Conservation (phyloP, 2,888 invertebrate genomes). For the Lasioglossum marginatum region DNA sequence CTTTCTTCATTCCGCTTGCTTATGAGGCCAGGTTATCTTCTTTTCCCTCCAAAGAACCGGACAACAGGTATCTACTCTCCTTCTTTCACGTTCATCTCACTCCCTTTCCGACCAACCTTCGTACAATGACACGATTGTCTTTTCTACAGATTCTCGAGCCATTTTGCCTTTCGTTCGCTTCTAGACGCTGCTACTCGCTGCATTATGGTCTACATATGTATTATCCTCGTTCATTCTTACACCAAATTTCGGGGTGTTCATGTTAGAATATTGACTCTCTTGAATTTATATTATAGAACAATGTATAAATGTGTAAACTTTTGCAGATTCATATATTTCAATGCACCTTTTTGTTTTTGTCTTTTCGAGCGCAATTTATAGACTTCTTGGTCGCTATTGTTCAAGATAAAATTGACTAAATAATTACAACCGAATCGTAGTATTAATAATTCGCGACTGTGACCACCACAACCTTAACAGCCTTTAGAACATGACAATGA, state of each 20-base stretch:
- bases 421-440: neutral
- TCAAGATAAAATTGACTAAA: neutral
- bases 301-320: neutral
- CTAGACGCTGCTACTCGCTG: neutral
- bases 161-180: neutral
- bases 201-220: neutral
- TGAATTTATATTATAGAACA: neutral
- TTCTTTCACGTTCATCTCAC: neutral
- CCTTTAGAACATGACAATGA: neutral
- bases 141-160: neutral
- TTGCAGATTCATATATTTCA: neutral
- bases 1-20: conserved; percentile 63
- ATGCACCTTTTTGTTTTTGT: neutral
- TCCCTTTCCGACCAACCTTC: neutral
- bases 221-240: neutral
- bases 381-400: neutral
- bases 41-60: conserved; percentile 31
- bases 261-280: neutral
- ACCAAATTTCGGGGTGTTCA: neutral
- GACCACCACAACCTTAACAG: neutral
- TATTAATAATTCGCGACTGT: neutral
- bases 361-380: neutral
- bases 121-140: conserved; percentile 40
- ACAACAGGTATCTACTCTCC: conserved; percentile 9
- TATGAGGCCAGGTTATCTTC: conserved; percentile 58